Base-by-base conservation (phyloP, 2,888 invertebrate genomes). In the Tetheella fluctuosa region DNA sequence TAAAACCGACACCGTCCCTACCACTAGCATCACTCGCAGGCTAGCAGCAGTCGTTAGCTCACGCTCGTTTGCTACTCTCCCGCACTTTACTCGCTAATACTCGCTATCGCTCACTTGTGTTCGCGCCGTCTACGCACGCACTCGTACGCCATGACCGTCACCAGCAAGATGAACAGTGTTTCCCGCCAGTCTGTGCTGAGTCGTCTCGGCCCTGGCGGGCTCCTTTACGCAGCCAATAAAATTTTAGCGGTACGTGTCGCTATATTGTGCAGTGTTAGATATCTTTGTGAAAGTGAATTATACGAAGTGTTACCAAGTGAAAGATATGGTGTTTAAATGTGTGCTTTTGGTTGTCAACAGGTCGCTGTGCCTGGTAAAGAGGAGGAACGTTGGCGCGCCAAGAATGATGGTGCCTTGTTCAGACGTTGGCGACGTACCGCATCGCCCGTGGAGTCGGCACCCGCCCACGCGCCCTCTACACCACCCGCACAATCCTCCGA, bases 81-180 rank as follows among this genome's bases (percentile, higher is more conserved):
- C 70, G 77, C 73, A 72, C 75, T 64, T 71, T 62, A 67, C 52
- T 62, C 57, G 59, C 64, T n/a, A n/a, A n/a, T n/a, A n/a, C n/a
- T 70, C 64, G 62, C 69, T 81, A 83, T 83, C 80, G 79, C 73
- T 88, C 85, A 89, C 70, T 91, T 69, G 85, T 81, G 75, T 83
- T 73, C 84, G 83, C 82, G 81, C 80, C 65, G 74, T 75, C 76
- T 65, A 62, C 81, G 80, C 80, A 77, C 73, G 64, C 80, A 81
- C 85, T 84, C 86, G 85, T 81, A 73, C 83, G 74, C 69, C 71
- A 93, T 93, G 93, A 93, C 93, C 61, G 93, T 93, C 75, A 84
- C 90, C 77, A 93, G 93, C 85, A 93, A 93, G 81, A 91, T 93
- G 91, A 93, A 93, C 83, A 92, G 91, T 82, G 92, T 93, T 67